Percentiles rank a stretch among this genome's conserved stretches.
Conservation (phyloP, 1,140 invertebrate species). For the Hirudo medicinalis region DNA sequence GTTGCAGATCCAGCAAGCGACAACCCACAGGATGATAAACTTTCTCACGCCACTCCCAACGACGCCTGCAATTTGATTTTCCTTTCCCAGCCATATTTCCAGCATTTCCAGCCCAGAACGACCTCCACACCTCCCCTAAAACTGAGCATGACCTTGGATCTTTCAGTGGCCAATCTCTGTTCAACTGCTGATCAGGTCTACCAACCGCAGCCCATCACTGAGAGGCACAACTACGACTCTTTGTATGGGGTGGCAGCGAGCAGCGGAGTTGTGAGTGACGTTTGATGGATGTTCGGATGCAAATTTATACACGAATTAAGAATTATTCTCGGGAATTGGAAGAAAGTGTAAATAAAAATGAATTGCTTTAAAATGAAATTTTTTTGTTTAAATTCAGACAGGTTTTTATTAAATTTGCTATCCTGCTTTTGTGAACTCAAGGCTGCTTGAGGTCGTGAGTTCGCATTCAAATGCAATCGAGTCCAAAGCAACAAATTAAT, state of each 20-base stretch:
- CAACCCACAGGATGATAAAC: neutral
- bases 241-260: slow-evolving; percentile 16
- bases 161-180: slow-evolving; percentile 20
- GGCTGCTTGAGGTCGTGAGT: too few species aligned
- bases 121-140: slow-evolving; percentile 5
- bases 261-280: slow-evolving; percentile 22
- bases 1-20: neutral
- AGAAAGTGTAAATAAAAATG: neutral
- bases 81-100: slow-evolving; percentile 4
- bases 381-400: neutral
- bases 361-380: neutral
- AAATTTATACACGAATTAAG: too few species aligned
- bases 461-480: too few species aligned
- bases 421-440: too few species aligned
- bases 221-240: neutral
- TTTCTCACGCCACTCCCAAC: neutral
- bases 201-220: neutral
- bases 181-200: neutral
- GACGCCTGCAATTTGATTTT: slow-evolving; percentile 8
- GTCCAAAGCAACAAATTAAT: too few species aligned
- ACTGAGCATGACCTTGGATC: slow-evolving; percentile 22
- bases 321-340: neutral
- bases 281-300: neutral
- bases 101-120: neutral
- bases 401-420: neutral